These are phyloP conservation scores for Hyperoplus lanceolatus DNA, from an alignment of 2,797 vertebrate genomes.

Conservation along the genomic window DNA sequence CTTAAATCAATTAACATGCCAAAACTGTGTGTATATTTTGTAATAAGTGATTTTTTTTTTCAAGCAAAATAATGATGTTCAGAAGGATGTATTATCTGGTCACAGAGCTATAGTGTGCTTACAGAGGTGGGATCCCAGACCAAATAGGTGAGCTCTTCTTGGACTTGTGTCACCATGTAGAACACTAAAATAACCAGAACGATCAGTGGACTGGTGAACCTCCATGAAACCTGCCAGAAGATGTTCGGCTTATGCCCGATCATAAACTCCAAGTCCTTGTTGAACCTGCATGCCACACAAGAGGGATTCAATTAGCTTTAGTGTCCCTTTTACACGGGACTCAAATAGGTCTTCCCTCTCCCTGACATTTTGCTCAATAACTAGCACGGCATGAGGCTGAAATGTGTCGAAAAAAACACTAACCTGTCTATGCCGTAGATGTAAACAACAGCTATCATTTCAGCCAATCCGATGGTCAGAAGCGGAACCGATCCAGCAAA, in stretches of 20 bases:
- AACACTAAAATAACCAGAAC: slow-evolving; percentile 91
- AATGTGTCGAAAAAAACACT: not conserved
- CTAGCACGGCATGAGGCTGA: too few relatives aligned
- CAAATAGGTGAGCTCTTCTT: slow-evolving; percentile 83
- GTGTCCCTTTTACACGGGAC: not conserved
- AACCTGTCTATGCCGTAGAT: slow-evolving; percentile 89
- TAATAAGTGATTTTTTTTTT: not conserved
- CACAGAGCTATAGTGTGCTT: not conserved
- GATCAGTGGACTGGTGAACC: slow-evolving; percentile 89
- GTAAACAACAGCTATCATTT: slow-evolving; percentile 92
- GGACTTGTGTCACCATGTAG: slow-evolving; percentile 88
- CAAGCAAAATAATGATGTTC: not conserved
- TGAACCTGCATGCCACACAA: slow-evolving; percentile 89
- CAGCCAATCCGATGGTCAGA: slow-evolving; percentile 92
- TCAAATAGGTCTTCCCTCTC: not conserved
- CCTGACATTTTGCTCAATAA: not conserved
- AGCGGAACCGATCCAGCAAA: slow-evolving; percentile 95
- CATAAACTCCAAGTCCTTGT: slow-evolving; percentile 92
- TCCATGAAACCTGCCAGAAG: slow-evolving; percentile 93
- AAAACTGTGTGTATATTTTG: not conserved
- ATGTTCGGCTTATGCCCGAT: slow-evolving; percentile 90
- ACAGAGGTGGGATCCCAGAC: slow-evolving; percentile 85
- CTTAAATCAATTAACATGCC: not conserved
- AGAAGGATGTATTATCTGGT: not conserved
- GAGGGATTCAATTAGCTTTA: not conserved